Evolutionary conservation across 2,888 invertebrate genomes (phyloP).

Genomic region (Automeris io): DNA sequence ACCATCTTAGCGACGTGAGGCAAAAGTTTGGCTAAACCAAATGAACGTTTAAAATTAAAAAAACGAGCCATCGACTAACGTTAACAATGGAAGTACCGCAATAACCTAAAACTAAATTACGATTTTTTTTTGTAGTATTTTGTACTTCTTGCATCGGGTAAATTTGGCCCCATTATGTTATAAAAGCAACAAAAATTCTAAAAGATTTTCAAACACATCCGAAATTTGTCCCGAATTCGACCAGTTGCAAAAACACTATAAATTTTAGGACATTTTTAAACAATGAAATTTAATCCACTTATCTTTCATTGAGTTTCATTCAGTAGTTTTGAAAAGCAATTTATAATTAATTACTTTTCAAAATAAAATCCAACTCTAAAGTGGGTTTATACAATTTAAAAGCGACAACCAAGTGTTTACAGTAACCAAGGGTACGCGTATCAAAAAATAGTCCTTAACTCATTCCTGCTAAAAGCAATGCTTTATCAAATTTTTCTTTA

Average conservation of each 20-base stretch:
- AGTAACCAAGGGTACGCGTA: neutral
- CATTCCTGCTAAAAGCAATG: slow-evolving; percentile 10
- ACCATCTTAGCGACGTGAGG: no score
- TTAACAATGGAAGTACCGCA: slow-evolving; percentile 27
- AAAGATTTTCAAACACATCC: no score
- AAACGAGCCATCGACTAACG: slow-evolving; percentile 11
- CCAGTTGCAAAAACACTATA: no score
- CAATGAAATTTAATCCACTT: no score
- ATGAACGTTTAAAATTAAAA: slow-evolving; percentile 5
- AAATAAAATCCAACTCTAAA: slow-evolving; percentile 3
- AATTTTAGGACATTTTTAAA: no score
- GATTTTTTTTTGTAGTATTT: slow-evolving; percentile 54
- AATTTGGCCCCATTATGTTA: slow-evolving; percentile 65
- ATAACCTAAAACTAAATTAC: slow-evolving; percentile 59
- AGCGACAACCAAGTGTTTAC: no score
- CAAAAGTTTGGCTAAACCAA: no score
- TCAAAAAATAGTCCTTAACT: neutral
- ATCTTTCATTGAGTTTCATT: no score
- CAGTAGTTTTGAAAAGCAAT: no score
- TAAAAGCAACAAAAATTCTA: no score
- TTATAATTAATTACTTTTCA: slow-evolving; percentile 2
- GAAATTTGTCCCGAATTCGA: no score
- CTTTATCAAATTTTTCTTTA: slow-evolving; percentile 26
- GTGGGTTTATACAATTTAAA: no score
- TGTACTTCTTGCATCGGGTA: slow-evolving; percentile 66